Evolutionary conservation across 2,113 vertebrate genomes (phyloP), one percentile per base, ranked within the genome.

Genomic region (Sterrhoptilus dennistouni): DNA sequence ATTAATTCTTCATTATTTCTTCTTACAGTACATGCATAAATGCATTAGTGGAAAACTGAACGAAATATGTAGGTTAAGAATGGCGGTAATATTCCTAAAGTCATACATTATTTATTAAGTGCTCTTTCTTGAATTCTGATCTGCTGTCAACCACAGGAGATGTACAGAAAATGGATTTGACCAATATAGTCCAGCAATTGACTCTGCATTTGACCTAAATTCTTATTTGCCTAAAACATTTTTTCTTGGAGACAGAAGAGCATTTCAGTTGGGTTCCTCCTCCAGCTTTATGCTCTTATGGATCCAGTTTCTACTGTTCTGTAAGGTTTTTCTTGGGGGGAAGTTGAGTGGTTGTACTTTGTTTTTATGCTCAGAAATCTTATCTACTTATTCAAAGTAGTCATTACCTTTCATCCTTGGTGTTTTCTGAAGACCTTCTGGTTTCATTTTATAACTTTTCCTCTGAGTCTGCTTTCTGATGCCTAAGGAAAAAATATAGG

Each of bases 161-260:
- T 14, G 9, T 50, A 9, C 3, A 28, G 63, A 59, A 87, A 63
- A 54, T 40, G 47, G 61, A 56, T 42, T 79, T 56, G 18, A 63
- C 11, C 0, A 0, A 11, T 15, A 21, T 3, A 63, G 16, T 44
- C 56, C 31, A 22, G 19, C 1, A 6, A 64, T 19, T 59, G 44
- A 31, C 20, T 25, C 35, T 59, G 4, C 29, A 49, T 13, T 85
- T 8, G 1, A 61, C 27, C 35, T 38, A 38, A 4, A 38, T 61
- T 61, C 31, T 63, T 76, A 57, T 44, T 52, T 79, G 13, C 14
- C n/a, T 52, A 29, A 61, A 93, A 7, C 4, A 44, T 12, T 35
- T 89, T 54, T 91, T 22, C 36, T 36, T 68, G 38, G 47, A 57
- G 42, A 40, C 8, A 53, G n/a, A 9, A 75, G 52, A 66, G 28